Evolutionary conservation across 1,140 invertebrate species (phyloP), one percentile per base, ranked within the genome.

Genomic region (Drosophila triauraria): DNA sequence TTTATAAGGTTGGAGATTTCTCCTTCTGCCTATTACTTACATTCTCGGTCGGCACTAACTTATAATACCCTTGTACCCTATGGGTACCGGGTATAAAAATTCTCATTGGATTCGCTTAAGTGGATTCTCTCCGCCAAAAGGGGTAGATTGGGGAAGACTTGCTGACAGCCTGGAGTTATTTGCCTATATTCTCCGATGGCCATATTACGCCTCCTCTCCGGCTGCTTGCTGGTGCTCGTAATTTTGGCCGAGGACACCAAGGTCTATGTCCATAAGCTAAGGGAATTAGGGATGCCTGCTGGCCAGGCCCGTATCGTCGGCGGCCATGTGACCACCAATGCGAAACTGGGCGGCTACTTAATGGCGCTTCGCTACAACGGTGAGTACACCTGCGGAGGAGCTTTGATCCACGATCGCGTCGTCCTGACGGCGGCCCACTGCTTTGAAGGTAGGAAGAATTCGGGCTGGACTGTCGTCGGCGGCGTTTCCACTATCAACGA

Each of bases 351-450:
- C 3, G 81, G 81, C 27, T 91, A 75, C 56, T 7, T 91, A 2
- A 68, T 91, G 0, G 50, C 72, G 0, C 10, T 91, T 15, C 58
- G 51, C 3, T 82, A 78, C 15, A 1, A 40, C 0, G n/a, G 8
- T 0, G 38, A 60, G 0, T 91, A 90, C 13, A 60, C 68, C 15
- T 91, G 90, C 25, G 90, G 85, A 2, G 90, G 82, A 2, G 48
- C 62, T 0, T 43, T 91, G 15, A 43, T 91, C 6, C 27, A 65
- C 0, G 43, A 62, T 1, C 47, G 50, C 1, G 54, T 83, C 48
- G 80, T 91, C n/a, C 12, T 91, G 6, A 62, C 84, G 1, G 90
- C 90, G 0, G 82, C 85, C 0, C 90, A 91, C 23, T 91, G 90
- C 42, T 3, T 35, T 2, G 2, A 2, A 35, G 32, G 57, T 1